Conservation (phyloP, 2,113 vertebrate species). For the Marcusenius ussheri region DNA sequence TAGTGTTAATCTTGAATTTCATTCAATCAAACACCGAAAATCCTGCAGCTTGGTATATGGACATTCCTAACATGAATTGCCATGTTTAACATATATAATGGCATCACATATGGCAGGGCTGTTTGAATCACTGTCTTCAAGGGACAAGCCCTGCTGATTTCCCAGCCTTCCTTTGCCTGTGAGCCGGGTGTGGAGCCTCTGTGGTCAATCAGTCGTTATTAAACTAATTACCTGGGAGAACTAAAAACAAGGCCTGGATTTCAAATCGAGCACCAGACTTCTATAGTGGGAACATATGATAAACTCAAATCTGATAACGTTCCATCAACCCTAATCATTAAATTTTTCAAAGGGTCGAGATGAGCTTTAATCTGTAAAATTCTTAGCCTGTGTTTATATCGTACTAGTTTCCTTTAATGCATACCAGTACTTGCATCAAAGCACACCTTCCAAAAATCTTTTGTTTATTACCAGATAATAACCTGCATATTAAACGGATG, state of each 20-base stretch:
- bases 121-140: too few relatives aligned
- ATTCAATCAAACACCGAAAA: too few relatives aligned
- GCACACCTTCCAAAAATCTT: neutral
- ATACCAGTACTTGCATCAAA: neutral
- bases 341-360: neutral
- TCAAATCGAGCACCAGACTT: too few relatives aligned
- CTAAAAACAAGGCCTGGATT: too few relatives aligned
- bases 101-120: neutral
- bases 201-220: too few relatives aligned
- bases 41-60: neutral
- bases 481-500: neutral
- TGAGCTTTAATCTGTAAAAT: neutral
- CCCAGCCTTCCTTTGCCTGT: too few relatives aligned
- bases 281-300: too few relatives aligned
- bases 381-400: neutral
- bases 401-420: neutral
- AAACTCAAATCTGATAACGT: neutral
- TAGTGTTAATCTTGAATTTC: too few relatives aligned
- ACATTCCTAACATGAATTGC: neutral
- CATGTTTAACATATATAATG: neutral
- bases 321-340: neutral
- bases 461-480: neutral
- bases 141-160: too few relatives aligned
- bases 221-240: too few relatives aligned
- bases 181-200: too few relatives aligned